Evolutionary conservation across 2,797 vertebrate species (phyloP).

Genomic region (Pelobates cultripes): DNA sequence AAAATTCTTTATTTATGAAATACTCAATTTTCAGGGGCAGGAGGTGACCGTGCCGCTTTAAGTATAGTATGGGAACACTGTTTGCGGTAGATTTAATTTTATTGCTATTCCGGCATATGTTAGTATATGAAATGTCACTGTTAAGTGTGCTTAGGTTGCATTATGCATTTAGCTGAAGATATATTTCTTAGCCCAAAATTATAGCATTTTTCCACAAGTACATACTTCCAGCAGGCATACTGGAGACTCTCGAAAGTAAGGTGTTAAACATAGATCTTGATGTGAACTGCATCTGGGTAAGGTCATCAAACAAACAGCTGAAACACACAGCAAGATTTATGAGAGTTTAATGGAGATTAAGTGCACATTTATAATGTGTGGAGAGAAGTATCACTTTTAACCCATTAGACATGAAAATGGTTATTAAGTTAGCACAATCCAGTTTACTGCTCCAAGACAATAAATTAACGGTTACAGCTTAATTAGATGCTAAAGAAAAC

Average conservation of each 20-base stretch:
- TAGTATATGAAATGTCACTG: conserved; percentile 16
- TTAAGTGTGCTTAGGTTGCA: conserved; percentile 19
- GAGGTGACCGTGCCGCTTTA: too few species aligned
- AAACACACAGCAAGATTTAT: conserved; percentile 37
- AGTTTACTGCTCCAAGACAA: background rate
- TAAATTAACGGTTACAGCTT: background rate
- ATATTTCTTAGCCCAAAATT: conserved; percentile 34
- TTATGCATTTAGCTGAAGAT: conserved; percentile 34
- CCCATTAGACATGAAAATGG: background rate
- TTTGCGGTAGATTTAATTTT: conserved; percentile 6
- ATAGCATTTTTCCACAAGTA: conserved; percentile 25
- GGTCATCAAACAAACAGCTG: conserved; percentile 44
- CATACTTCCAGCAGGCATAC: conserved; percentile 20
- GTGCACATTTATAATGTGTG: conserved; percentile 34
- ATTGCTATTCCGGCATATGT: conserved; percentile 22
- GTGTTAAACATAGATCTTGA: conserved; percentile 22
- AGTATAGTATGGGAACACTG: too few species aligned
- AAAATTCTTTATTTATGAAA: too few species aligned
- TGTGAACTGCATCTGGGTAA: conserved; percentile 31
- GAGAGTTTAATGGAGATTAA: conserved; percentile 26
- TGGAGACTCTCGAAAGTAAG: conserved; percentile 24
- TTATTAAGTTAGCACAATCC: conserved; percentile 14
- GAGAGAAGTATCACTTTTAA: conserved; percentile 26
- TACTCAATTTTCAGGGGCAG: too few species aligned
- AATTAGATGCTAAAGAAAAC: background rate